Evolutionary conservation across 2,797 vertebrate species (phyloP).

Genomic region (Rhincodon typus): DNA sequence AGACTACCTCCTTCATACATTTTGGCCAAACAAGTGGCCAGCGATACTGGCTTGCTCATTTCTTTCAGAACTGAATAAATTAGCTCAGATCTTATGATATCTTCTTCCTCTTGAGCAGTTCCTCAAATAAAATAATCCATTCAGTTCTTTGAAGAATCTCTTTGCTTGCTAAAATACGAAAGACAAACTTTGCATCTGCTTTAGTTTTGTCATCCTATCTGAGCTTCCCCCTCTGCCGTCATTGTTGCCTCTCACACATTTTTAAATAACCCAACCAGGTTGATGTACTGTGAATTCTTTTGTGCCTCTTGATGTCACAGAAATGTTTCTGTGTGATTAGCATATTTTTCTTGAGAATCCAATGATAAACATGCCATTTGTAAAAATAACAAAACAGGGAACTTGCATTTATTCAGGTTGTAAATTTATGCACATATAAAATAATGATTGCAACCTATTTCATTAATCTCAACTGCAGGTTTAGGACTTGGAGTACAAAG

Average conservation of each 20-base stretch:
- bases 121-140: neutral
- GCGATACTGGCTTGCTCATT: conserved; percentile 51
- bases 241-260: conserved; percentile 35
- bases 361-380: conserved; percentile 62
- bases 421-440: neutral
- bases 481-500: conserved; percentile 29
- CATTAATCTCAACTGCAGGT: neutral
- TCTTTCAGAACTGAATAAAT: conserved; percentile 32
- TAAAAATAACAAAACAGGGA: conserved; percentile 40
- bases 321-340: conserved; percentile 54
- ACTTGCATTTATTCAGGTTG: neutral
- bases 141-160: neutral
- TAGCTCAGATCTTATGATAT: neutral
- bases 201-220: conserved; percentile 3
- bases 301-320: conserved; percentile 64
- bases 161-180: neutral
- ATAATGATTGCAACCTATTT: neutral
- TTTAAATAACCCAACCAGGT: conserved; percentile 50
- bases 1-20: conserved; percentile 63
- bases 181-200: neutral
- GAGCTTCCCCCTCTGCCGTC: conserved; percentile 46
- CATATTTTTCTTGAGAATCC: conserved; percentile 67
- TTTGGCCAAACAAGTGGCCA: conserved; percentile 51
- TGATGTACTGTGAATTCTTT: conserved; percentile 56
- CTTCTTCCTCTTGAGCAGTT: neutral